Conservation (phyloP, 2,113 vertebrate genomes). For the Echinops telfairi region DNA sequence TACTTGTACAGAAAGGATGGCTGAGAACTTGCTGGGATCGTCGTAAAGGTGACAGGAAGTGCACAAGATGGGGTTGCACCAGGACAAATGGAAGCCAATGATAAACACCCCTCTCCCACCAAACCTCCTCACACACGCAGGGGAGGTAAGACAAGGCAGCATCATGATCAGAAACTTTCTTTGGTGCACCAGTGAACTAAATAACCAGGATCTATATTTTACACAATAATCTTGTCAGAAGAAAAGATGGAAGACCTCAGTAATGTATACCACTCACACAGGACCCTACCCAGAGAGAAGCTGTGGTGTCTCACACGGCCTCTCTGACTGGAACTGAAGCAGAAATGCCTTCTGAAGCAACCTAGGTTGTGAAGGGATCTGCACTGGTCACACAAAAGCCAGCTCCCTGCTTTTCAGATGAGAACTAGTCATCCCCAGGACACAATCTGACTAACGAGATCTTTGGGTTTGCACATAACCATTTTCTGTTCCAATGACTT, state of each 20-base stretch:
- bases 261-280: neutral
- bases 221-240: neutral
- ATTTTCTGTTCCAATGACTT: neutral
- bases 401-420: neutral
- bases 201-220: neutral
- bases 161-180: neutral
- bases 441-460: neutral
- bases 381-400: neutral
- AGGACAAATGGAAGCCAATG: neutral
- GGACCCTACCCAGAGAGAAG: rapidly evolving
- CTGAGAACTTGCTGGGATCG: neutral
- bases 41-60: neutral
- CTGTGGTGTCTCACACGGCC: too few species aligned
- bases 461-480: neutral
- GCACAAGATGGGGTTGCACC: too few species aligned
- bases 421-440: neutral
- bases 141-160: neutral
- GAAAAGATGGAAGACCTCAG: neutral
- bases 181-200: too few species aligned
- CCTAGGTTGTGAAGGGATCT: neutral
- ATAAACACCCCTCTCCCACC: neutral
- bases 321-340: neutral
- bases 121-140: neutral
- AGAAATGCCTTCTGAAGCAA: neutral
- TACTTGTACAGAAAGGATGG: neutral